Base-by-base conservation (phyloP, 2,888 invertebrate genomes). In the Chymomyza amoena region DNA sequence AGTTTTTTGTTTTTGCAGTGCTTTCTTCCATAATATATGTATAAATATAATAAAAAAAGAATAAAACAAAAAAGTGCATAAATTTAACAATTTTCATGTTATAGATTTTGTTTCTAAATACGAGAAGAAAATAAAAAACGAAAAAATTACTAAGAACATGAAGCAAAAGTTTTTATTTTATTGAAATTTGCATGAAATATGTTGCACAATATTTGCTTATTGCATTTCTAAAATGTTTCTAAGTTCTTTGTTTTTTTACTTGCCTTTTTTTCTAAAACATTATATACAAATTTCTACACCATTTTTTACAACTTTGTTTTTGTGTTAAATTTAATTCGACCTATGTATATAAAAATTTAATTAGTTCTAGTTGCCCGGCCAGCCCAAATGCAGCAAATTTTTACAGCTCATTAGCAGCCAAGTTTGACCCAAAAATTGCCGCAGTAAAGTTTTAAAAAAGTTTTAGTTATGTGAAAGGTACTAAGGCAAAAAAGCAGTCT, bases 81-180 rank as follows among this genome's bases (percentile, higher is more conserved):
- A 64, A 76, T 69, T 76, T 54, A 13, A 45, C 9, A 6, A 56
- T 63, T 64, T 61, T 64, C 18, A 20, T 25, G 59, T 45, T 64
- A 78, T 78, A 73, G 72, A 77, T 73, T 77, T 70, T 59, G 50
- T 54, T 54, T 45, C 39, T 45, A 45, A 45, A 45, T 13, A 45
- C 13, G 13, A 45, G 13, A 15, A 32, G 1, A 32, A 32, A 32
- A 32, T 4, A 56, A 20, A 1, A 56, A 56, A 56, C 2, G 20
- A 18, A 56, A 3, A 25, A 25, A 25, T 25, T 3, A 2, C 25
- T 18, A 56, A 56, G 6, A 57, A 20, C 6, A 57, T 20, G 13
- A 57, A 57, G 57, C 4, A 15, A 57, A 57, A 57, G 20, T 57
- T 57, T 57, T 25, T 25, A 57, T 54, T 6, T 18, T 18, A 7